Evolutionary conservation across 2,113 vertebrate species (phyloP), one percentile per base, ranked within the genome.

Genomic region (Epinephelus lanceolatus): DNA sequence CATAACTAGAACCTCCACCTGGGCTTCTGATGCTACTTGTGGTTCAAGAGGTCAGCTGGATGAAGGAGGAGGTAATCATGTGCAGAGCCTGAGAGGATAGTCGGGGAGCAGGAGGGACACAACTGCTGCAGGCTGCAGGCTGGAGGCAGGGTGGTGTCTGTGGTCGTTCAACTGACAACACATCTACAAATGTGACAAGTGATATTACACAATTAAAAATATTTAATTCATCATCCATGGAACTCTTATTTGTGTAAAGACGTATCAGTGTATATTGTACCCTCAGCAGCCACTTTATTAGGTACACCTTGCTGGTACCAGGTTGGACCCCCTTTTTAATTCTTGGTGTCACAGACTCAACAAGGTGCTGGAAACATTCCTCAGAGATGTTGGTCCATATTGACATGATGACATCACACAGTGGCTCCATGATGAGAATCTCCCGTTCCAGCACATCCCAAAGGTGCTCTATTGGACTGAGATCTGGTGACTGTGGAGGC

Each of bases 1-100:
- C 88, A 86, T 90, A 90, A 84, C 67, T 14, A 62, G 30, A 53
- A n/a, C 19, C 25, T 84, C 85, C 71, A 86, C 72, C 80, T 71
- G 80, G 57, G 40, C 52, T 21, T 55, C 47, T 72, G 83, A 52
- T 71, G 69, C 75, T 84, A 13, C 76, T 76, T 52, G 10, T 23
- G 75, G 65, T 65, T 86, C 47, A 67, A 55, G 55, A 86, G 87
- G 80, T 89, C 53, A 75, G 23, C 3, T 1, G 65, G 59, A 76
- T 27, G 37, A 85, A 62, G 77, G 55, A 71, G 47, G 33, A 33
- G 76, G 66, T 79, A 56, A 76, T 70, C 53, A 8, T 60, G 61
- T 60, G 52, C 42, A 4, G 47, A 19, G 51, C 45, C 65, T 23
- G 33, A 71, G 42, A 61, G 59, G 49, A 21, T 33, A 2, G 57